A percentile compares a stretch with the other conserved stretches of the same genome.
Evolutionary conservation across 1,140 invertebrate species (phyloP).

Genomic region (Calliopsis andreniformis): DNA sequence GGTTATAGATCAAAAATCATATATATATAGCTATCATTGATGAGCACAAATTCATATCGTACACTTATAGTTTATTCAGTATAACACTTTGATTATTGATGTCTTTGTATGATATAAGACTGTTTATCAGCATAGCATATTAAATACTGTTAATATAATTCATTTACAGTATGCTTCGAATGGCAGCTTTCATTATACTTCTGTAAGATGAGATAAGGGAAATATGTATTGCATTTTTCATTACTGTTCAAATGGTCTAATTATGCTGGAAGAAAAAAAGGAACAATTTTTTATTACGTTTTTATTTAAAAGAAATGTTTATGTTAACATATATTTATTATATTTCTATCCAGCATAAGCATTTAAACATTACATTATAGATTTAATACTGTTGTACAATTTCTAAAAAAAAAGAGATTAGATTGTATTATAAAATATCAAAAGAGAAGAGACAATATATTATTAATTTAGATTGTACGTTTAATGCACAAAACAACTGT

Average conservation of each 20-base stretch:
- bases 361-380: slow-evolving; percentile 3
- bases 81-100: slow-evolving; percentile 6
- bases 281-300: not conserved
- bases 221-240: not conserved
- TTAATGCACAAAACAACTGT: slow-evolving; percentile 49
- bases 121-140: slow-evolving; percentile 23
- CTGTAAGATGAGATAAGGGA: not conserved
- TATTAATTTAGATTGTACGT: slow-evolving; percentile 20
- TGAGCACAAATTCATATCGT: not conserved
- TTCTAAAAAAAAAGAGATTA: slow-evolving; percentile 10
- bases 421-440: slow-evolving; percentile 25
- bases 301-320: not conserved
- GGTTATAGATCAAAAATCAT: slow-evolving; percentile 1
- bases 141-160: slow-evolving; percentile 9
- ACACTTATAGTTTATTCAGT: slow-evolving; percentile 13
- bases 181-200: slow-evolving; percentile 12
- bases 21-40: slow-evolving; percentile 10
- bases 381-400: slow-evolving; percentile 39
- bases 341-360: slow-evolving; percentile 31
- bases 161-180: too few species aligned
- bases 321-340: not conserved
- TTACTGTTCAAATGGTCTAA: slow-evolving; percentile 17
- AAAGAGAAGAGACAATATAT: slow-evolving; percentile 14
- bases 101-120: slow-evolving; percentile 28
- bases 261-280: slow-evolving; percentile 7